phyloP scores from a whole-genome alignment of 2,797 vertebrate species.

The Agapornis canus region DNA sequence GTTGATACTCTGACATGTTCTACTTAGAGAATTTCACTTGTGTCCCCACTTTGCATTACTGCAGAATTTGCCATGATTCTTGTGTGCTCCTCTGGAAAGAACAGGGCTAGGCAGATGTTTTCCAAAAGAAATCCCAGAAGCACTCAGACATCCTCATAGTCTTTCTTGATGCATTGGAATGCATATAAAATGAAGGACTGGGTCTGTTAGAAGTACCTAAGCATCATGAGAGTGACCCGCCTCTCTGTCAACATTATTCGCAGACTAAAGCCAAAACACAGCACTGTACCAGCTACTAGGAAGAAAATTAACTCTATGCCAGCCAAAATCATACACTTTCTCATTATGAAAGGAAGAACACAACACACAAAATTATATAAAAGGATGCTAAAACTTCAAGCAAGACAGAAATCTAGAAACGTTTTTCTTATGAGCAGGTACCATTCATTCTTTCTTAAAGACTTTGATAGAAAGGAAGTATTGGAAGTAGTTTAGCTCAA shows the following conservation, averaged over 20 bases:
- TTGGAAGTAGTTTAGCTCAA: neutral
- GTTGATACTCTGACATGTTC: neutral
- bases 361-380: neutral
- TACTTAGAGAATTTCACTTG: neutral
- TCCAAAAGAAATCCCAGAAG: neutral
- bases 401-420: neutral
- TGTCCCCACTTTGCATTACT: neutral
- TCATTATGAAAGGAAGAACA: neutral
- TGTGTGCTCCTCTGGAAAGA: neutral
- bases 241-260: neutral
- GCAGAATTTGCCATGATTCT: neutral
- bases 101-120: neutral
- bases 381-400: neutral
- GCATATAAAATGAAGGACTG: neutral
- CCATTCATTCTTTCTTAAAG: neutral
- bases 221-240: rapidly evolving
- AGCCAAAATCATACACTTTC: neutral
- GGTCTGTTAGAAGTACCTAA: neutral
- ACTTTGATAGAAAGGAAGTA: neutral
- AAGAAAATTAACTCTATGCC: neutral
- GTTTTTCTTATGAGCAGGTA: neutral
- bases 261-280: neutral
- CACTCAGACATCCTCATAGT: neutral
- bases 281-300: neutral
- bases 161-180: neutral